Evolutionary conservation across 1,140 invertebrate species (phyloP).

Genomic region (Macrocentrus cingulum): DNA sequence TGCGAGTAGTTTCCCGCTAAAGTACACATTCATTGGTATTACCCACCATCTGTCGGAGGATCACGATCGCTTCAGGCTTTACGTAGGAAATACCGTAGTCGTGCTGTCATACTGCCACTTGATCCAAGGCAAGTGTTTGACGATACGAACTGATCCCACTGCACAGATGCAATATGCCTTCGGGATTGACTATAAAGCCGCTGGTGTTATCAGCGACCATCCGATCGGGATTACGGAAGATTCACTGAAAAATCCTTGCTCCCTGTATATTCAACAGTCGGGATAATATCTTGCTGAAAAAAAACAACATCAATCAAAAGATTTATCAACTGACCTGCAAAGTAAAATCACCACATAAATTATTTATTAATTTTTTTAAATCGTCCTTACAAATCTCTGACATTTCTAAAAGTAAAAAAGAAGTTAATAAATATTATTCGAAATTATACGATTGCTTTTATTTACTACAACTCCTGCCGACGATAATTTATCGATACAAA

Average conservation of each 20-base stretch:
- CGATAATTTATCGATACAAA: no score
- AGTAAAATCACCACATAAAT: no score
- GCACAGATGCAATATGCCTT: conserved; percentile 43
- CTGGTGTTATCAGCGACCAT: conserved; percentile 33
- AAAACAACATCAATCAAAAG: no score
- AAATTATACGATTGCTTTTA: no score
- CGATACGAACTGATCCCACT: conserved; percentile 36
- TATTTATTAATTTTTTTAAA: no score
- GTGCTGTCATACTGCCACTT: conserved; percentile 48
- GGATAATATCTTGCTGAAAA: not conserved
- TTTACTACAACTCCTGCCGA: no score
- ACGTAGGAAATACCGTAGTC: conserved; percentile 45
- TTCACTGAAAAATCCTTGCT: conserved; percentile 23
- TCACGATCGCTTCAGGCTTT: conserved; percentile 32
- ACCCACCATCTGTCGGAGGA: conserved; percentile 31
- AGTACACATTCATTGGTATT: conserved; percentile 52
- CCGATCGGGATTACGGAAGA: conserved; percentile 23
- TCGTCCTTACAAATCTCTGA: no score
- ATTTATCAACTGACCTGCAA: no score
- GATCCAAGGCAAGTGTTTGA: conserved; percentile 50
- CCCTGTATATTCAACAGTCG: conserved; percentile 1
- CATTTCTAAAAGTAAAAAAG: no score
- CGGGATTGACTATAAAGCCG: conserved; percentile 39
- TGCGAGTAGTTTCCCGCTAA: conserved; percentile 47
- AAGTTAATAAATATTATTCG: no score